These are phyloP conservation scores for Chrysomallon squamiferum DNA, from an alignment of 1,140 invertebrate genomes.

Conservation along the genomic window DNA sequence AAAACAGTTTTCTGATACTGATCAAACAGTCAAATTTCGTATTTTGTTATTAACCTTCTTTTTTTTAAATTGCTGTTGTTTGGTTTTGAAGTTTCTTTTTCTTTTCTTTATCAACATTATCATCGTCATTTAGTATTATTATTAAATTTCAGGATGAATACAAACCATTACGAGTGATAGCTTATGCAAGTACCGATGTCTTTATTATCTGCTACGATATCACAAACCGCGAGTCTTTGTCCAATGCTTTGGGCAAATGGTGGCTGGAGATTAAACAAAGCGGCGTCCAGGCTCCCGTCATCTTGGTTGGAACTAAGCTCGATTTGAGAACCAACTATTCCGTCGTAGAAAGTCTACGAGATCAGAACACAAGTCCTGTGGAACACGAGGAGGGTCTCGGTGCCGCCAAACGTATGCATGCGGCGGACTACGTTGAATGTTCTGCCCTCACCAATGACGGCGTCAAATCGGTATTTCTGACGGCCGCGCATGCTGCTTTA, in stretches of 20 bases:
- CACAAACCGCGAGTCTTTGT: constrained; percentile 96
- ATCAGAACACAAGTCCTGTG: not conserved
- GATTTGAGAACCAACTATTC: constrained; percentile 28
- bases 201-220: constrained; percentile 99
- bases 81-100: too few relatives aligned
- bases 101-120: too few relatives aligned
- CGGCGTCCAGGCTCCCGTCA: constrained; percentile 82
- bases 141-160: constrained; percentile 82
- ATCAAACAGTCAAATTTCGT: too few relatives aligned
- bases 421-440: constrained; percentile 1
- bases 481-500: constrained; percentile 1
- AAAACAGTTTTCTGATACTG: too few relatives aligned
- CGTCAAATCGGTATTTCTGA: constrained; percentile 1
- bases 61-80: too few relatives aligned
- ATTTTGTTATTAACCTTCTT: too few relatives aligned
- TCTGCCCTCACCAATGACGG: not conserved
- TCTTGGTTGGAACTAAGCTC: constrained; percentile 73
- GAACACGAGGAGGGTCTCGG: not conserved
- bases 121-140: too few relatives aligned
- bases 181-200: constrained; percentile 96
- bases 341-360: not conserved
- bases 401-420: not conserved
- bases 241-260: constrained; percentile 93
- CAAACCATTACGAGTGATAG: constrained; percentile 87
- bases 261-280: constrained; percentile 71